phyloP scores from a whole-genome alignment of 2,888 invertebrate genomes.

The Erebia epiphron region DNA sequence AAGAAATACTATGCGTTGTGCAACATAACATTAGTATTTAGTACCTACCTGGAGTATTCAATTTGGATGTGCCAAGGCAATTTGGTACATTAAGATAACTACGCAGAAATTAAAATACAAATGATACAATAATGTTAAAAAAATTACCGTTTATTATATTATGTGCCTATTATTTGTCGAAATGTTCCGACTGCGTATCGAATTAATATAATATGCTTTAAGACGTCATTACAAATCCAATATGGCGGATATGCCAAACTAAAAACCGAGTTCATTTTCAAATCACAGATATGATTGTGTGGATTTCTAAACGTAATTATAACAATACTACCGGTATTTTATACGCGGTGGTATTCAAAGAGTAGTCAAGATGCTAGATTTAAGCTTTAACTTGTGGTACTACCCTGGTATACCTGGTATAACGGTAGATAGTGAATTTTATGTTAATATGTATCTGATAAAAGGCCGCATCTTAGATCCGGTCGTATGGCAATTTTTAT shows the following conservation, averaged over 20 bases:
- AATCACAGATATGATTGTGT: neutral
- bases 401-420: too few relatives aligned
- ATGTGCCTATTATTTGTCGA: too few relatives aligned
- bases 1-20: constrained; percentile 10
- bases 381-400: too few relatives aligned
- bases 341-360: too few relatives aligned
- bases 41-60: neutral
- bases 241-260: neutral
- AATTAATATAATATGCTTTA: too few relatives aligned
- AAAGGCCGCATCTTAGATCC: neutral
- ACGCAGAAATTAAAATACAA: neutral
- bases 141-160: too few relatives aligned
- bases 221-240: neutral
- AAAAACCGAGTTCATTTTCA: neutral
- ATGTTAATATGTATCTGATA: neutral
- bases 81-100: neutral
- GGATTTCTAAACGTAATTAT: neutral
- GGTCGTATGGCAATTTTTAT: neutral
- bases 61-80: neutral
- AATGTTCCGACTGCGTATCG: too few relatives aligned
- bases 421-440: neutral
- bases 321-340: too few relatives aligned
- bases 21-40: constrained; percentile 4
- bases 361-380: too few relatives aligned
- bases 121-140: neutral